These are phyloP conservation scores for Echeneis naucrates DNA, from an alignment of 2,797 vertebrate genomes.

Conservation along the genomic window DNA sequence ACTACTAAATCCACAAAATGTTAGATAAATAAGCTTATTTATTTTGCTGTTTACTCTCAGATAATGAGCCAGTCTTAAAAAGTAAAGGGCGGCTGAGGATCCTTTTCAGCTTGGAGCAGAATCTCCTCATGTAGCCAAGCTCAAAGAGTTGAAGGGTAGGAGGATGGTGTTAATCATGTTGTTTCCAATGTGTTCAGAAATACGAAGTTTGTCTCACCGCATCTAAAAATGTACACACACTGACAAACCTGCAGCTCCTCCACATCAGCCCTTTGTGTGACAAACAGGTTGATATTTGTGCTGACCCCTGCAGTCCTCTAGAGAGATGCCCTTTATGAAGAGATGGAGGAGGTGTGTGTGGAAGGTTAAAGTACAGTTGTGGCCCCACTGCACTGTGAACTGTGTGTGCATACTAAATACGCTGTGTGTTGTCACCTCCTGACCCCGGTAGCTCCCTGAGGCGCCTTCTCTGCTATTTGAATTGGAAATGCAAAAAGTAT, in stretches of 20 bases:
- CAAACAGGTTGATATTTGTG: conserved; percentile 42
- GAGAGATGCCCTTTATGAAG: conserved; percentile 53
- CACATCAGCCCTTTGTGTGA: conserved; percentile 27
- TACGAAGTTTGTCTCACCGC: background rate
- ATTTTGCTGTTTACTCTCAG: too few species aligned
- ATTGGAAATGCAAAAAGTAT: conserved; percentile 5
- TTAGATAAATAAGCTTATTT: too few species aligned
- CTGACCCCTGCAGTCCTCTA: conserved; percentile 32
- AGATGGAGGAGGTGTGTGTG: conserved; percentile 13
- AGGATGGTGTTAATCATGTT: background rate
- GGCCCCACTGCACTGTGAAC: conserved; percentile 45
- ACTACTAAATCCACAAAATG: too few species aligned
- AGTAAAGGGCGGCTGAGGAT: background rate
- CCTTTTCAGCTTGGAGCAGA: too few species aligned
- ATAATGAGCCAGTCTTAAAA: too few species aligned
- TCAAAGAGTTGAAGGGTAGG: background rate
- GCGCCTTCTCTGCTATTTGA: conserved; percentile 14
- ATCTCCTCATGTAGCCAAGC: background rate
- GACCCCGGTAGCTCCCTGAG: conserved; percentile 35
- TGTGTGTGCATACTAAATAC: conserved; percentile 63
- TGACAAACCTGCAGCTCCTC: conserved; percentile 8
- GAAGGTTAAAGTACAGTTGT: background rate
- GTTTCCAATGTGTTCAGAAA: background rate
- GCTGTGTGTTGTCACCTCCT: conserved; percentile 46
- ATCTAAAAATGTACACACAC: background rate